Conservation (phyloP, 2,113 vertebrate species). For the Paraplagusia blochii region DNA sequence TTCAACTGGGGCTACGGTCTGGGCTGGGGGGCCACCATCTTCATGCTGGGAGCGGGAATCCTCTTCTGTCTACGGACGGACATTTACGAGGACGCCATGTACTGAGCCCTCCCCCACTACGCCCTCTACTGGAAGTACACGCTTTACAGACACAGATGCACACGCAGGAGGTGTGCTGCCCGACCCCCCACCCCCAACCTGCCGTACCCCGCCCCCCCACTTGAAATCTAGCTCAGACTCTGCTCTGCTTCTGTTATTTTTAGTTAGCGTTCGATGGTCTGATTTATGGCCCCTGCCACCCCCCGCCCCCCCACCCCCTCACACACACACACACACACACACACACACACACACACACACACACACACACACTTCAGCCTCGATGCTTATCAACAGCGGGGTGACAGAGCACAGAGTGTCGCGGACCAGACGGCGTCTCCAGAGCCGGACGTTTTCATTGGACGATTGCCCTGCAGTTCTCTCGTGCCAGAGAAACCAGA, state of each 20-base stretch:
- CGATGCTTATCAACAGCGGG: slow-evolving; percentile 24
- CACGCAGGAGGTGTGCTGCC: no score
- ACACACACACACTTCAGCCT: slow-evolving; percentile 16
- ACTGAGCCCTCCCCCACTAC: slow-evolving; percentile 47
- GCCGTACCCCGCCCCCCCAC: no score
- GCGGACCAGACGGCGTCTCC: slow-evolving; percentile 47
- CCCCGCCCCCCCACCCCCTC: no score
- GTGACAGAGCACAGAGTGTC: slow-evolving; percentile 43
- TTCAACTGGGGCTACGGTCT: slow-evolving; percentile 87
- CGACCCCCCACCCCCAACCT: no score
- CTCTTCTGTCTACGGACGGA: slow-evolving; percentile 82
- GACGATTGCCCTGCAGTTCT: slow-evolving; percentile 37
- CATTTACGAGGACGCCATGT: slow-evolving; percentile 76
- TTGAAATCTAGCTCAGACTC: no score
- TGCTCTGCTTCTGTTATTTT: no score
- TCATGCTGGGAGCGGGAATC: slow-evolving; percentile 81
- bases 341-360: neutral
- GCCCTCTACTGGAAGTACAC: slow-evolving; percentile 8
- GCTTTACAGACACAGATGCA: neutral
- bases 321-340: neutral
- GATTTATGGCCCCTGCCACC: no score
- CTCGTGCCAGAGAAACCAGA: slow-evolving; percentile 44
- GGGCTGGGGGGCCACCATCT: slow-evolving; percentile 83
- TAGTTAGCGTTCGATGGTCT: no score
- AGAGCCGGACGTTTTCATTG: slow-evolving; percentile 56